Percentiles rank a stretch among this genome's conserved stretches.
These are phyloP conservation scores for Laticauda colubrina DNA, from an alignment of 2,113 vertebrate species.

Conservation along the genomic window DNA sequence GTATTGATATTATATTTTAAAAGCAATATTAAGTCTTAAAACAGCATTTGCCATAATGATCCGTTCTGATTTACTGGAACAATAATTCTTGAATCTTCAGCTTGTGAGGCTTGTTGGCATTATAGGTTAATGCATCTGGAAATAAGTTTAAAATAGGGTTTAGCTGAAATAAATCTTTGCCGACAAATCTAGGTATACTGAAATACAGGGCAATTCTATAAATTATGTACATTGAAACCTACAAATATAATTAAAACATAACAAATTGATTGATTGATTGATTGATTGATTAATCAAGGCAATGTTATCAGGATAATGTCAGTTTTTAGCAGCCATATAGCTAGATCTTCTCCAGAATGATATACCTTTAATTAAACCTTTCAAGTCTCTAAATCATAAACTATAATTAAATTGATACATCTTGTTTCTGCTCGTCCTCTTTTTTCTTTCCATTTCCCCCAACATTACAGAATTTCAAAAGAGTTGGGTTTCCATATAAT, in stretches of 20 bases:
- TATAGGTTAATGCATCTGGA: background rate
- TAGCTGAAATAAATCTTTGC: background rate
- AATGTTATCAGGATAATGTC: background rate
- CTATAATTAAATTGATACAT: background rate
- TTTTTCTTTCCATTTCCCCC: background rate
- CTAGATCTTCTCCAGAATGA: background rate
- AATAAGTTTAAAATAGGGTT: background rate
- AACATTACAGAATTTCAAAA: background rate
- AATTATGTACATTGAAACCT: background rate
- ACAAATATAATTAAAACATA: background rate
- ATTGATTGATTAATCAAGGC: too few relatives aligned
- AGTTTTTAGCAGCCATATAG: background rate
- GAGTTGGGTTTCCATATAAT: background rate
- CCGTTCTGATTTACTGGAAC: background rate
- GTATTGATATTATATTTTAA: background rate
- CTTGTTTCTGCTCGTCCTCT: background rate
- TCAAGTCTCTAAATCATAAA: background rate
- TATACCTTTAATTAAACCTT: background rate
- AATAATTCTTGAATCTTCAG: background rate
- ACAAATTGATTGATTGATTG: too few relatives aligned
- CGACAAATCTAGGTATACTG: background rate
- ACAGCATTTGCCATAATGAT: background rate
- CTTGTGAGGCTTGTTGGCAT: background rate
- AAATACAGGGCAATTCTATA: background rate
- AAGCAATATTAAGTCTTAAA: background rate